Conservation (phyloP, 1,140 invertebrate genomes). For the Drosophila asahinai region DNA sequence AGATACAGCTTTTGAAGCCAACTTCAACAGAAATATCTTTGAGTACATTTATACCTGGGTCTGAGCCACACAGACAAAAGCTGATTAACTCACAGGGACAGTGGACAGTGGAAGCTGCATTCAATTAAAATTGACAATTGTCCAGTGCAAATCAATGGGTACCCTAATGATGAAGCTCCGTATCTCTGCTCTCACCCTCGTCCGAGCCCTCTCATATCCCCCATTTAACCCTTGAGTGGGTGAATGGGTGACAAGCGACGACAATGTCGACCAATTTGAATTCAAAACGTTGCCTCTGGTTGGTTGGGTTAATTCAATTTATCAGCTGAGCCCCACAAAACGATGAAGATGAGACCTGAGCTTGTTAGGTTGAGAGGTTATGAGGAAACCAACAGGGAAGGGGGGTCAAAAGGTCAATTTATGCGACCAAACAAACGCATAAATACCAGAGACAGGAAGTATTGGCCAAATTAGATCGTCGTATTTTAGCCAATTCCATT, state of each 20-base stretch:
- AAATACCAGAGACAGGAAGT: conserved; percentile 42
- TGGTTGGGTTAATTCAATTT: conserved; percentile 80
- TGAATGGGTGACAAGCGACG: conserved; percentile 41
- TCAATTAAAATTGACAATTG: conserved; percentile 70
- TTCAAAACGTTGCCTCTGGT: conserved; percentile 56
- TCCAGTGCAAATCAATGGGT: conserved; percentile 45
- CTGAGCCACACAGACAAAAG: conserved; percentile 32
- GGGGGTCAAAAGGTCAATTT: conserved; percentile 65
- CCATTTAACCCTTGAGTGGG: conserved; percentile 50
- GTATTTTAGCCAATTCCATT: conserved; percentile 20
- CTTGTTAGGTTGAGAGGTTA: conserved; percentile 35
- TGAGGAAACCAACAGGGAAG: neutral
- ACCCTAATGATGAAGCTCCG: conserved; percentile 29
- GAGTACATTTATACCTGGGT: conserved; percentile 56
- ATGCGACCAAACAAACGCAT: conserved; percentile 60
- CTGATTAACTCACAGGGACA: conserved; percentile 59
- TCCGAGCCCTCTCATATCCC: neutral
- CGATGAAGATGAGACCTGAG: conserved; percentile 48
- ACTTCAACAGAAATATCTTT: conserved; percentile 41
- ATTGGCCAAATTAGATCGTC: conserved; percentile 46
- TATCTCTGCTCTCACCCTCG: neutral
- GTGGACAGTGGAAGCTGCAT: conserved; percentile 35
- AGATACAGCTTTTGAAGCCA: neutral
- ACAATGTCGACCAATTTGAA: conserved; percentile 60
- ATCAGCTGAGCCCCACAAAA: conserved; percentile 47